Percentiles rank a stretch among this genome's conserved stretches.
Conservation (phyloP, 2,888 invertebrate genomes). For the Athetis lepigone region DNA sequence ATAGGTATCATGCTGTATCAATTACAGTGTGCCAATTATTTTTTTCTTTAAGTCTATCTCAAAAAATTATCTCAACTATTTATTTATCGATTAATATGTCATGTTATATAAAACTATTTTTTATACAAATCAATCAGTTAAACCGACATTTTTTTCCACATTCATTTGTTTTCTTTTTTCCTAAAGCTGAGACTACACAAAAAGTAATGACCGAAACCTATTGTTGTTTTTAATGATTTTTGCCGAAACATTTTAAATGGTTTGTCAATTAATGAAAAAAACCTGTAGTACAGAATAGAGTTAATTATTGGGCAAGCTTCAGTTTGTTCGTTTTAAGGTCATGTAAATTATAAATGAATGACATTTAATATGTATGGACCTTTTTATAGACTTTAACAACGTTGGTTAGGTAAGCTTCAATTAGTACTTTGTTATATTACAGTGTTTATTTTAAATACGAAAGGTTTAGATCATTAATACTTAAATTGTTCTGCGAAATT, state of each 20-base stretch:
- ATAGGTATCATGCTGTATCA: constrained; percentile 19
- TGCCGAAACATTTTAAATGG: constrained; percentile 37
- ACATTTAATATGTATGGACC: constrained; percentile 14
- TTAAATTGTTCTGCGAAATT: not conserved
- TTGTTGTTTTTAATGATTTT: constrained; percentile 57
- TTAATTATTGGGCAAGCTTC: constrained; percentile 33
- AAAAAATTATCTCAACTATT: constrained; percentile 7
- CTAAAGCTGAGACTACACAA: constrained; percentile 16
- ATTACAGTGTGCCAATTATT: not conserved
- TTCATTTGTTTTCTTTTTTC: constrained; percentile 34
- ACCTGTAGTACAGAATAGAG: constrained; percentile 21
- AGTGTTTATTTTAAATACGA: constrained; percentile 8
- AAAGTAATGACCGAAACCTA: constrained; percentile 36
- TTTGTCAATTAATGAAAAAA: constrained; percentile 52
- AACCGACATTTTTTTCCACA: not conserved
- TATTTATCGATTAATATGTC: constrained; percentile 10
- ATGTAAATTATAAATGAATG: constrained; percentile 25
- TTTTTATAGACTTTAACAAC: not conserved
- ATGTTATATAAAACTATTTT: constrained; percentile 30
- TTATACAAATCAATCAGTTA: constrained; percentile 27
- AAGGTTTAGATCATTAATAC: constrained; percentile 9
- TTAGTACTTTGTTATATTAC: not conserved
- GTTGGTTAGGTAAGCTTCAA: constrained; percentile 2
- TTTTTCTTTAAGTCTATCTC: not conserved
- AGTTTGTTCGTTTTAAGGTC: constrained; percentile 22